Conservation (phyloP, 2,113 vertebrate species). For the Prionailurus bengalensis region DNA sequence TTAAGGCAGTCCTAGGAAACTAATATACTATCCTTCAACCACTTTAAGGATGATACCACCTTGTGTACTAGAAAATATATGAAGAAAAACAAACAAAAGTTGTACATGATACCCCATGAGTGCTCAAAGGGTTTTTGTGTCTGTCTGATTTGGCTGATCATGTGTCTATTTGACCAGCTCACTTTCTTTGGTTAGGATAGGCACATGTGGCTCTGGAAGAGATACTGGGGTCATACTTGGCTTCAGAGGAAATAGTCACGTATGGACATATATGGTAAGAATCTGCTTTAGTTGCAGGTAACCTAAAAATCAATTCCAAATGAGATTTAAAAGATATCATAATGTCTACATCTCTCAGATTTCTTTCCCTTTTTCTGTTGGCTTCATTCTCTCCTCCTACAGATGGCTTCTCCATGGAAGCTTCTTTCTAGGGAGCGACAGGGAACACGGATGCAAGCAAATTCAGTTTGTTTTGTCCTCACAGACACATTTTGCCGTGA, state of each 20-base stretch:
- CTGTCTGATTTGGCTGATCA: neutral
- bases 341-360: neutral
- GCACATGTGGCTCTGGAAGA: neutral
- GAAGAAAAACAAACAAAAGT: neutral
- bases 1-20: neutral
- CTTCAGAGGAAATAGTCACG: neutral
- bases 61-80: neutral
- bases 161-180: neutral
- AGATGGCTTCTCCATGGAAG: neutral
- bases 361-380: neutral
- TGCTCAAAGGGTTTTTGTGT: neutral
- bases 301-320: conserved; percentile 35
- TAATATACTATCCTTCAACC: neutral
- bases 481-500: neutral
- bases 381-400: neutral
- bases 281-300: neutral
- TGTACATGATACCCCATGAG: neutral
- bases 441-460: neutral
- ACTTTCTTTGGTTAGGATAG: neutral
- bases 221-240: neutral
- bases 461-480: neutral
- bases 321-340: neutral
- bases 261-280: neutral
- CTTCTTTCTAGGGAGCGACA: neutral
- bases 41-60: neutral